Evolutionary conservation across 1,140 invertebrate species (phyloP).

Genomic region (Bombus picipes): DNA sequence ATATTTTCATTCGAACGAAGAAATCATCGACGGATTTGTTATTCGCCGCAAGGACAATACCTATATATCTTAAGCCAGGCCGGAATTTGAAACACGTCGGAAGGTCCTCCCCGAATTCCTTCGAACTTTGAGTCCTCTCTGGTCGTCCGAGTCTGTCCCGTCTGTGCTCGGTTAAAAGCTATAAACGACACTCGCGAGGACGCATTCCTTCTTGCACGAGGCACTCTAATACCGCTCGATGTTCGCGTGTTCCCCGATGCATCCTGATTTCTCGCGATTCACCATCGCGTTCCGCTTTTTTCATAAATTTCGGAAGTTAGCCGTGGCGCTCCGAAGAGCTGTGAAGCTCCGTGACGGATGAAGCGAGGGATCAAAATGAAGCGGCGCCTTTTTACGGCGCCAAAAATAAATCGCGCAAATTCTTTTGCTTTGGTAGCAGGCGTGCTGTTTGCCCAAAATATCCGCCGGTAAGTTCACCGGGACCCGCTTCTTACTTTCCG

Average conservation of each 20-base stretch:
- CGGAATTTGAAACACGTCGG: conserved; percentile 19
- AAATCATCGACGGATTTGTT: conserved; percentile 14
- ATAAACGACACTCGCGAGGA: neutral
- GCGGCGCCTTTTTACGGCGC: conserved; percentile 31
- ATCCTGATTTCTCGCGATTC: too few relatives aligned
- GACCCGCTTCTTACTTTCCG: conserved; percentile 50
- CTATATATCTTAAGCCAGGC: too few relatives aligned
- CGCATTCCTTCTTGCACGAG: conserved; percentile 24
- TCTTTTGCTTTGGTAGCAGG: conserved; percentile 44
- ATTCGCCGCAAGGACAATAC: neutral
- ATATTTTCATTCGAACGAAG: conserved; percentile 21
- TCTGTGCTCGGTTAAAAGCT: conserved; percentile 15
- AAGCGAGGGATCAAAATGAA: conserved; percentile 3
- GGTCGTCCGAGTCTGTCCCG: neutral
- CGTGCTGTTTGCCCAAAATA: conserved; percentile 46
- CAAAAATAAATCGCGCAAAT: conserved; percentile 64
- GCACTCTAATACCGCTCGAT: neutral
- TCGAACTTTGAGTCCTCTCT: conserved; percentile 3
- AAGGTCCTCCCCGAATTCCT: conserved; percentile 36
- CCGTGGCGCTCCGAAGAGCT: neutral
- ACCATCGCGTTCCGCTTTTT: neutral
- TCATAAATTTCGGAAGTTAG: conserved; percentile 20
- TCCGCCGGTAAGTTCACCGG: conserved; percentile 10
- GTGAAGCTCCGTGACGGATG: neutral
- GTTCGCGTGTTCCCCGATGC: too few relatives aligned